Percentiles rank a stretch among this genome's conserved stretches.
These are phyloP conservation scores for Scatophagus argus DNA, from an alignment of 2,113 vertebrate species.

Conservation along the genomic window DNA sequence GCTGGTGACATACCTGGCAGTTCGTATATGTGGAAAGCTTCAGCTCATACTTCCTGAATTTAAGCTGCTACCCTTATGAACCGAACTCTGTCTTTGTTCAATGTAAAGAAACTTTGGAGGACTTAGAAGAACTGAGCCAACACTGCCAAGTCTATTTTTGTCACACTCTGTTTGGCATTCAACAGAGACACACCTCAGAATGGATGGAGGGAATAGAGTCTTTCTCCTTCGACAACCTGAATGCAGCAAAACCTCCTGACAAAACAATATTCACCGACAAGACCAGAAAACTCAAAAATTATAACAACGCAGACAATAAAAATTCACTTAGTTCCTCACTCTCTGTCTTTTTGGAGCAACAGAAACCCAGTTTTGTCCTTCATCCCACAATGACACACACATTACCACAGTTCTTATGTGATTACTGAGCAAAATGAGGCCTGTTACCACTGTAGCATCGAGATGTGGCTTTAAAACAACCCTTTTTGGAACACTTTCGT, in stretches of 20 bases:
- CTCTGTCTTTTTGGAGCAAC: not conserved
- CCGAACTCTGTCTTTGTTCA: not conserved
- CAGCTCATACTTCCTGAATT: slow-evolving; percentile 34
- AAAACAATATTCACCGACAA: not conserved
- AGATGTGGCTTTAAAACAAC: not conserved
- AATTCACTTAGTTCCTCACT: not conserved
- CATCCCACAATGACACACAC: not conserved
- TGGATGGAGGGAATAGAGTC: not conserved
- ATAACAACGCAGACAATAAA: not conserved
- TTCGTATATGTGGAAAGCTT: slow-evolving; percentile 18
- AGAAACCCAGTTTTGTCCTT: not conserved
- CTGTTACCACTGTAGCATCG: not conserved
- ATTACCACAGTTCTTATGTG: not conserved
- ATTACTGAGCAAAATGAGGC: not conserved
- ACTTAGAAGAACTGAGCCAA: not conserved
- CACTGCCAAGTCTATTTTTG: not conserved
- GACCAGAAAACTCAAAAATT: not conserved
- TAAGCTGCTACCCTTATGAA: not conserved
- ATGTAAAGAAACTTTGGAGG: not conserved
- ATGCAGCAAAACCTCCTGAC: not conserved
- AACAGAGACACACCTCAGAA: not conserved
- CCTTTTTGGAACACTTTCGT: slow-evolving; percentile 14
- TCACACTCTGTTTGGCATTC: not conserved
- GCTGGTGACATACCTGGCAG: slow-evolving; percentile 33
- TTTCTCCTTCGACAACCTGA: not conserved